Percentiles rank a stretch among this genome's conserved stretches.
phyloP scores from a whole-genome alignment of 2,797 vertebrate genomes.

The Onychomys arenicola region DNA sequence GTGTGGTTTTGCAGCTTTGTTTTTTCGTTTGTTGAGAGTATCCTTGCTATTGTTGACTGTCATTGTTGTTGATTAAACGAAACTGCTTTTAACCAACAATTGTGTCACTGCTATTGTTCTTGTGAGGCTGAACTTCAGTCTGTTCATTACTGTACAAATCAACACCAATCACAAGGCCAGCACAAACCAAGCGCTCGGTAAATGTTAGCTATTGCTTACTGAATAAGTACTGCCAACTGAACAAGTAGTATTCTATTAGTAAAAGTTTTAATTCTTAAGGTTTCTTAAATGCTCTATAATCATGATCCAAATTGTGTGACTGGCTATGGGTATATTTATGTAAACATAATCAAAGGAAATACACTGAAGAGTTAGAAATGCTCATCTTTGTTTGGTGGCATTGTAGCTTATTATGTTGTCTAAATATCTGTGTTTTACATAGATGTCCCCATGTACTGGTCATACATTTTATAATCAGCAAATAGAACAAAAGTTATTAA shows the following conservation, averaged over 20 bases:
- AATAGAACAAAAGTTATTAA: slow-evolving; percentile 51
- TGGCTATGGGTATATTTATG: background rate
- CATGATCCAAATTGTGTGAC: background rate
- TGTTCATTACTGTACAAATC: background rate
- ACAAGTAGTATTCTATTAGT: slow-evolving; percentile 15
- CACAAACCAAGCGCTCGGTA: background rate
- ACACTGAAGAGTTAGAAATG: background rate
- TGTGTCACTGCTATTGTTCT: background rate
- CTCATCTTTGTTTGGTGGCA: background rate
- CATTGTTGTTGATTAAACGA: too few relatives aligned
- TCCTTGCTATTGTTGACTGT: background rate
- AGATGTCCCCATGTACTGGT: background rate
- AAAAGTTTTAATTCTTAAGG: background rate
- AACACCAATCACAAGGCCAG: background rate
- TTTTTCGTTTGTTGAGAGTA: slow-evolving; percentile 44
- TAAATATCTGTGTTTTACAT: slow-evolving; percentile 14
- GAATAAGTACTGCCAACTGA: background rate
- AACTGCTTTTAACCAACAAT: too few relatives aligned
- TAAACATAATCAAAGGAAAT: background rate
- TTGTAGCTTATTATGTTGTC: slow-evolving; percentile 34
- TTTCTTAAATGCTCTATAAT: slow-evolving; percentile 15
- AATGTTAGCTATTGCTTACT: slow-evolving; percentile 2
- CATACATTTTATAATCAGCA: slow-evolving; percentile 44
- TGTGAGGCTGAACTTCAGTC: background rate
- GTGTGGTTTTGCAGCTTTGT: background rate